phyloP scores from a whole-genome alignment of 2,888 invertebrate genomes.

The Eilema depressum region DNA sequence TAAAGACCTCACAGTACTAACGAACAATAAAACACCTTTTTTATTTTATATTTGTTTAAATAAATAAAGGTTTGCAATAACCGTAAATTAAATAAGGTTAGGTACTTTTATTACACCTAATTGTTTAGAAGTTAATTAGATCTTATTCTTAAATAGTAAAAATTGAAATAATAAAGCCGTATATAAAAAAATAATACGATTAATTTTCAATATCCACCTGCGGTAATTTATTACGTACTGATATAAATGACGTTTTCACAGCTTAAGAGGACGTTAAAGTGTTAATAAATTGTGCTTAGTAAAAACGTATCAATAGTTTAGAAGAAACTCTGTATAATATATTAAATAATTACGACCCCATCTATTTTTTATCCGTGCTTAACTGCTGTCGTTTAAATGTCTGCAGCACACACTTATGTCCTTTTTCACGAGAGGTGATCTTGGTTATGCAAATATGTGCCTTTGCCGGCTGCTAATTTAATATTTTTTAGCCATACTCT shows the following conservation, averaged over 20 bases:
- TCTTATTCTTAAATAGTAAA: conserved; percentile 38
- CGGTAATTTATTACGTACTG: conserved; percentile 51
- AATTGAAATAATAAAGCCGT: conserved; percentile 38
- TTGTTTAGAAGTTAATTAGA: conserved; percentile 32
- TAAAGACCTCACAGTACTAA: conserved; percentile 45
- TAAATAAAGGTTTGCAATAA: conserved; percentile 6
- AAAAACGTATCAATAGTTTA: conserved; percentile 24
- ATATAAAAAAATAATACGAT: conserved; percentile 40
- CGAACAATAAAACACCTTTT: conserved; percentile 26
- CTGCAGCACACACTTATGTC: not conserved
- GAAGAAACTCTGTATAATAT: conserved; percentile 31
- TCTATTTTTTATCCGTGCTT: not conserved
- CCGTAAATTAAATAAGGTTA: conserved; percentile 6
- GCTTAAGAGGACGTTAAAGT: conserved; percentile 39
- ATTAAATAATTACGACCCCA: conserved; percentile 18
- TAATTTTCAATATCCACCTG: conserved; percentile 51
- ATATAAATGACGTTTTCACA: conserved; percentile 45
- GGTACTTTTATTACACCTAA: conserved; percentile 6
- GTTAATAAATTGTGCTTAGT: conserved; percentile 41
- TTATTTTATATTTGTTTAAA: conserved; percentile 10
- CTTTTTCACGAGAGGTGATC: not conserved
- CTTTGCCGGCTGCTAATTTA: not conserved
- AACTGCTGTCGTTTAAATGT: not conserved
- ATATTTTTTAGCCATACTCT: not conserved
- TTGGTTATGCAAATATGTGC: not conserved